Base-by-base conservation (phyloP, 2,888 invertebrate genomes). In the Apeira syringaria region DNA sequence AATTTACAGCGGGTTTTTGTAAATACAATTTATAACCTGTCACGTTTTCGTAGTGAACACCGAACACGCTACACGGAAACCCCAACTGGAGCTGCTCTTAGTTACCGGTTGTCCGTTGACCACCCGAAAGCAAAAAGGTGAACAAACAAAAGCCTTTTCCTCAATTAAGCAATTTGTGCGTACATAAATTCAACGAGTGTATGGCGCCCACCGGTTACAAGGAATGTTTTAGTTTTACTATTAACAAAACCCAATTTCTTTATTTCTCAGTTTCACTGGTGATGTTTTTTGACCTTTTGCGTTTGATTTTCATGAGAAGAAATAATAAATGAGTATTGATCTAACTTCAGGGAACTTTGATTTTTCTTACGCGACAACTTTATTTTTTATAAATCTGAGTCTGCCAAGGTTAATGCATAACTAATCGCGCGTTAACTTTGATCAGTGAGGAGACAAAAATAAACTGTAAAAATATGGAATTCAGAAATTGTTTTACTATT, bases 91-190 rank as follows among this genome's bases (percentile, higher is more conserved):
- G 12, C 22, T 3, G 13, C 12, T 27, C 27, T 33, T 61, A 59
- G 54, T 59, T 60, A 59, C 54, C 26, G 24, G 26, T 35, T 27
- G 48, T 35, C 50, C 54, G 50, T 45, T 53, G 59, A 54, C 53
- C 55, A 17, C 53, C 47, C 47, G 43, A 53, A 49, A 51, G 56
- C 60, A 64, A 68, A 68, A 72, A 68, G 60, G 61, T 59, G 59
- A 68, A 60, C 64, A 67, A 73, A 70, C 66, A 71, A 66, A 61
- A 68, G 64, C 68, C 66, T 74, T 76, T 71, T 74, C 74, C 74
- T 68, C 70, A 77, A 77, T 76, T 75, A 74, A 68, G 73, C 70
- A 74, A 75, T 77, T 74, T 73, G 69, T 68, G 72, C 65, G 64
- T 59, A 72, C 74, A 72, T 69, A 70, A 75, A 74, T 72, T 71